Conservation (phyloP, 1,140 invertebrate species). For the Rhyacophila brunnea region DNA sequence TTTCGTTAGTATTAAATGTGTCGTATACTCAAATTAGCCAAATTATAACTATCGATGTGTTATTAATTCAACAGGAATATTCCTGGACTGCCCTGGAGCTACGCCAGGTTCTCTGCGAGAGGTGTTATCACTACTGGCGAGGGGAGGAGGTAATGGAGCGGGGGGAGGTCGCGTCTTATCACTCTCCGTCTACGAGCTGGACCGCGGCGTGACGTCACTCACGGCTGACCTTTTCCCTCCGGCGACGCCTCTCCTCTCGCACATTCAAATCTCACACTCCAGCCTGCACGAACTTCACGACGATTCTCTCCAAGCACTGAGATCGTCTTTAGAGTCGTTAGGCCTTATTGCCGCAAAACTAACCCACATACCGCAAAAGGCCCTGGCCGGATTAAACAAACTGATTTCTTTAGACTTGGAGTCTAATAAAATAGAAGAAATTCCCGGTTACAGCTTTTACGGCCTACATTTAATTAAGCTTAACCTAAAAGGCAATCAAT, state of each 20-base stretch:
- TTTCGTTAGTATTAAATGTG: too few relatives aligned
- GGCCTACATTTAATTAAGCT: conserved; percentile 78
- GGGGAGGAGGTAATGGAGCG: conserved; percentile 12
- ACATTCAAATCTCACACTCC: conserved; percentile 82
- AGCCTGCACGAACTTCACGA: conserved; percentile 73
- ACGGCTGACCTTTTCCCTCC: conserved; percentile 68
- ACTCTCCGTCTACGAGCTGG: conserved; percentile 82
- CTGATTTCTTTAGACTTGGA: conserved; percentile 80
- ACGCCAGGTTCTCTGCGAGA: conserved; percentile 61
- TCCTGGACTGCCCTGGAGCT: conserved; percentile 83
- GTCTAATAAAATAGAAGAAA: conserved; percentile 77
- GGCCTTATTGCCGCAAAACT: conserved; percentile 80
- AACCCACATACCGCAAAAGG: conserved; percentile 76
- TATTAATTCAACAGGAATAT: conserved; percentile 60
- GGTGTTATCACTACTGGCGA: conserved; percentile 58
- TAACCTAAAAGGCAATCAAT: conserved; percentile 79
- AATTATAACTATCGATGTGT: neutral
- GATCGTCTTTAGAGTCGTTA: conserved; percentile 74
- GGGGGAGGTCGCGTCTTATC: conserved; percentile 70
- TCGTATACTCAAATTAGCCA: too few relatives aligned
- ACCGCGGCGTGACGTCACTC: conserved; percentile 70
- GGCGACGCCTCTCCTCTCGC: conserved; percentile 66
- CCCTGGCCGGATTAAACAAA: conserved; percentile 69
- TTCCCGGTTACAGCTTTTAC: conserved; percentile 85
- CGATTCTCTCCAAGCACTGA: conserved; percentile 69